A percentile compares a stretch with the other conserved stretches of the same genome.
These are phyloP conservation scores for Siniperca knerii DNA, from an alignment of 2,113 vertebrate genomes.

Conservation along the genomic window DNA sequence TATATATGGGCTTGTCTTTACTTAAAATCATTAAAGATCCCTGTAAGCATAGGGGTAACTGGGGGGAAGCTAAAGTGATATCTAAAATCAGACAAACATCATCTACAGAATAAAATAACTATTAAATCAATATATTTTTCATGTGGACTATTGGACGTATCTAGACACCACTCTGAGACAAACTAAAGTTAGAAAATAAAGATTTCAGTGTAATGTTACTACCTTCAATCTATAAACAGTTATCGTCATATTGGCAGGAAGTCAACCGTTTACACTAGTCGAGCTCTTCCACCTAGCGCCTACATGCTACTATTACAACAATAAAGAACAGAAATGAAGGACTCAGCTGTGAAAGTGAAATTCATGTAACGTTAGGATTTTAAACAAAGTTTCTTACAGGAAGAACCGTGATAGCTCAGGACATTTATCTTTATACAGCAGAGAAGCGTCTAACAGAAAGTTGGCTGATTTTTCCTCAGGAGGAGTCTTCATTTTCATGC, in stretches of 20 bases:
- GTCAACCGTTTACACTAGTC: slow-evolving; percentile 15
- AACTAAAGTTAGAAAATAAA: background rate
- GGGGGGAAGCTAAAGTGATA: background rate
- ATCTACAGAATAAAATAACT: background rate
- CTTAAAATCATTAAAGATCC: background rate
- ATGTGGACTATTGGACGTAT: background rate
- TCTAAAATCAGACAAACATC: background rate
- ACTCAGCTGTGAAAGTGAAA: fast-evolving
- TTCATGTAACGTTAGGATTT: background rate
- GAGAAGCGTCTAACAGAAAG: slow-evolving; percentile 76
- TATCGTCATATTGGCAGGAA: background rate
- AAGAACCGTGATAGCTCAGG: slow-evolving; percentile 81
- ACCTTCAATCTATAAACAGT: background rate
- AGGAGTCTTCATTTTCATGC: slow-evolving; percentile 27
- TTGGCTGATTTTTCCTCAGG: background rate
- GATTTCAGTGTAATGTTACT: too few relatives aligned
- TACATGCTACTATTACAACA: slow-evolving; percentile 54
- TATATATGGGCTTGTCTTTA: background rate
- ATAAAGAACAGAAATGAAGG: background rate
- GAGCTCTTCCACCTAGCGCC: slow-evolving; percentile 66
- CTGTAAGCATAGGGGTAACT: background rate
- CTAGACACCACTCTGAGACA: background rate
- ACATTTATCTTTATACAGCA: slow-evolving; percentile 77
- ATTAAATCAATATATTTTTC: background rate
- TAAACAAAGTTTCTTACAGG: slow-evolving; percentile 73